A percentile compares a stretch with the other conserved stretches of the same genome.
Evolutionary conservation across 2,888 invertebrate species (phyloP).

Genomic region (Conchocele bisecta): DNA sequence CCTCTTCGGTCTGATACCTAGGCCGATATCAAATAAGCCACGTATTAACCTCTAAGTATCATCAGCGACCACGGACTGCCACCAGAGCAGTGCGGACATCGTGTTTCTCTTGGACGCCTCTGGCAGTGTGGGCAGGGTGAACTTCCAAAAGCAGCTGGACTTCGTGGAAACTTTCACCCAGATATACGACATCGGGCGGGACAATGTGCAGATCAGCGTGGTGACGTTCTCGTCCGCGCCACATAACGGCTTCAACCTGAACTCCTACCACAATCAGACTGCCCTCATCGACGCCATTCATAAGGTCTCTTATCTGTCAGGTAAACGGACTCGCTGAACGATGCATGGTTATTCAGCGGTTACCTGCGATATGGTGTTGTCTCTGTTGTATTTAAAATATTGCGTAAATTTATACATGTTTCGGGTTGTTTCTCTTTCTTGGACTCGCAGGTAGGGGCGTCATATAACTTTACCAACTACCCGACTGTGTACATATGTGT

Average conservation of each 20-base stretch:
- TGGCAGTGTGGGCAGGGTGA: conserved; percentile 50
- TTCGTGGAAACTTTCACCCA: conserved; percentile 57
- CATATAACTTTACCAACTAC: too few relatives aligned
- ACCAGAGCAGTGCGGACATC: conserved; percentile 57
- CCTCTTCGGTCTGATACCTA: too few relatives aligned
- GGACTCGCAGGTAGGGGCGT: too few relatives aligned
- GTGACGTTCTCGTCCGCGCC: conserved; percentile 53
- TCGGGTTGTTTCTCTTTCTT: too few relatives aligned
- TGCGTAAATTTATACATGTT: neutral
- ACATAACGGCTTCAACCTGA: conserved; percentile 55
- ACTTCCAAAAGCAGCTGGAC: conserved; percentile 60
- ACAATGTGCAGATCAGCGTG: conserved; percentile 57
- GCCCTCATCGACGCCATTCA: conserved; percentile 44
- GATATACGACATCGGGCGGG: conserved; percentile 50
- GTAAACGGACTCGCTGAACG: too few relatives aligned
- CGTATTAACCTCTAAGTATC: too few relatives aligned
- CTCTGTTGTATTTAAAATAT: neutral
- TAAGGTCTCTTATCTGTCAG: conserved; percentile 40
- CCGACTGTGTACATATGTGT: too few relatives aligned
- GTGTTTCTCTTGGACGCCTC: conserved; percentile 63
- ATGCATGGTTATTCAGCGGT: too few relatives aligned
- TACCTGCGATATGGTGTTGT: too few relatives aligned
- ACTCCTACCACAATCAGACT: conserved; percentile 38
- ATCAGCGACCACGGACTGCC: conserved; percentile 52
- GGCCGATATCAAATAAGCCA: too few relatives aligned